Percentiles rank a stretch among this genome's conserved stretches.
These are phyloP conservation scores for Chaetops frenatus DNA, from an alignment of 2,113 vertebrate species.

Conservation along the genomic window DNA sequence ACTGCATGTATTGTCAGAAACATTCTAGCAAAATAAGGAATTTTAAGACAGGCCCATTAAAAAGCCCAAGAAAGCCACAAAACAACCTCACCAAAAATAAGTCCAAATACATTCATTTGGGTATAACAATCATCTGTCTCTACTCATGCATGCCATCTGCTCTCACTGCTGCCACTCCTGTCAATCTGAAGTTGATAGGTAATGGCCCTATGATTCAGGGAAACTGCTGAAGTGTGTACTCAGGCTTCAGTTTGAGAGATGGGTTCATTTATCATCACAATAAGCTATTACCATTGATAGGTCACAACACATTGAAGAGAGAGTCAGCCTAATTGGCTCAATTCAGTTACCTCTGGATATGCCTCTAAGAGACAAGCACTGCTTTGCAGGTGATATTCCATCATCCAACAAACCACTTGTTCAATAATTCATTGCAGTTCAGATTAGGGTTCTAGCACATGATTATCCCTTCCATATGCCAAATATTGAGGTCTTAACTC, in stretches of 20 bases:
- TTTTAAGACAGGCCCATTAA: not conserved
- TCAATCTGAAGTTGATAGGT: conserved; percentile 73
- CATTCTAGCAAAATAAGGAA: not conserved
- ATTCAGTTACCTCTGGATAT: conserved; percentile 66
- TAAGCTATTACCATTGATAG: conserved; percentile 82
- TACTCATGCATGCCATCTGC: conserved; percentile 65
- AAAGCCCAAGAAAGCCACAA: not conserved
- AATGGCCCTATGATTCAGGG: conserved; percentile 72
- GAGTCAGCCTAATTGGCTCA: conserved; percentile 79
- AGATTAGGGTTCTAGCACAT: conserved; percentile 17
- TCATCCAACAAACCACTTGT: conserved; percentile 64
- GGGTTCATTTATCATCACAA: conserved; percentile 88
- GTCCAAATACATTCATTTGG: conserved; percentile 71
- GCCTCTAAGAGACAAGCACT: conserved; percentile 64
- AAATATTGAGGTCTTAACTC: conserved; percentile 24
- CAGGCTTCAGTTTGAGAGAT: conserved; percentile 74
- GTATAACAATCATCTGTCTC: conserved; percentile 72
- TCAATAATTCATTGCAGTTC: conserved; percentile 74
- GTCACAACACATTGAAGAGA: conserved; percentile 81
- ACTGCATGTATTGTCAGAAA: not conserved
- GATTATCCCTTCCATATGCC: conserved; percentile 33
- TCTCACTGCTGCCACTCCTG: conserved; percentile 56
- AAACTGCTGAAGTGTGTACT: conserved; percentile 76
- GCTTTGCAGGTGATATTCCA: conserved; percentile 73
- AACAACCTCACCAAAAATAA: conserved; percentile 30